These are phyloP conservation scores for Lordiphosa stackelbergi DNA, from an alignment of 1,140 invertebrate genomes.

Conservation along the genomic window DNA sequence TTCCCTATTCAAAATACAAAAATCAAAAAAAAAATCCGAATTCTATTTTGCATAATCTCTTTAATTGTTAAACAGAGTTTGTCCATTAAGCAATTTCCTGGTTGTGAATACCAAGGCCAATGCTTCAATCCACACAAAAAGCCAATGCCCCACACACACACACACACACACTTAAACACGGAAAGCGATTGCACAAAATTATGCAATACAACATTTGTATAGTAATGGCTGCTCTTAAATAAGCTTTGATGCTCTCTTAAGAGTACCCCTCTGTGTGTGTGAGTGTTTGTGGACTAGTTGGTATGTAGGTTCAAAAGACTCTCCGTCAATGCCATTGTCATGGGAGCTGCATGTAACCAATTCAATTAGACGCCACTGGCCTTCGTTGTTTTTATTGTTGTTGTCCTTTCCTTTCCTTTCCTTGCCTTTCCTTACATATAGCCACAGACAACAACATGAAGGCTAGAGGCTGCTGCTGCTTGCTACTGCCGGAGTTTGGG, in stretches of 20 bases:
- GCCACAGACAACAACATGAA: constrained; percentile 66
- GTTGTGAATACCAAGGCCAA: constrained; percentile 62
- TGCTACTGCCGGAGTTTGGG: constrained; percentile 22
- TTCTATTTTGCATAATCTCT: too few species aligned
- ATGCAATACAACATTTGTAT: constrained; percentile 50
- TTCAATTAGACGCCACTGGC: constrained; percentile 64
- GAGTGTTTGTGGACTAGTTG: constrained; percentile 14
- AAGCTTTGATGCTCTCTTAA: constrained; percentile 36
- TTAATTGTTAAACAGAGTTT: constrained; percentile 14
- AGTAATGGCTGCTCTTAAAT: constrained; percentile 3
- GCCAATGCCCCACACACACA: constrained; percentile 46
- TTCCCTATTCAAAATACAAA: not conserved
- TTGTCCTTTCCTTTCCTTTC: constrained; percentile 36
- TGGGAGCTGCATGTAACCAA: constrained; percentile 62
- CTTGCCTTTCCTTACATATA: constrained; percentile 11
- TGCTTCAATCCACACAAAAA: constrained; percentile 30
- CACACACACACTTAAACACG: constrained; percentile 4
- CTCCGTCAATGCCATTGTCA: constrained; percentile 73
- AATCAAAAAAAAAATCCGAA: not conserved
- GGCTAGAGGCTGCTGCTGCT: not conserved
- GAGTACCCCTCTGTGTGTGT: constrained; percentile 7
- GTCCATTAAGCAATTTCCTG: constrained; percentile 18
- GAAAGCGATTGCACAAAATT: constrained; percentile 55
- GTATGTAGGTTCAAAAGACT: constrained; percentile 2
- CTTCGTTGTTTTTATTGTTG: constrained; percentile 34